phyloP scores from a whole-genome alignment of 1,140 invertebrate species.

The Drosophila murphyi region DNA sequence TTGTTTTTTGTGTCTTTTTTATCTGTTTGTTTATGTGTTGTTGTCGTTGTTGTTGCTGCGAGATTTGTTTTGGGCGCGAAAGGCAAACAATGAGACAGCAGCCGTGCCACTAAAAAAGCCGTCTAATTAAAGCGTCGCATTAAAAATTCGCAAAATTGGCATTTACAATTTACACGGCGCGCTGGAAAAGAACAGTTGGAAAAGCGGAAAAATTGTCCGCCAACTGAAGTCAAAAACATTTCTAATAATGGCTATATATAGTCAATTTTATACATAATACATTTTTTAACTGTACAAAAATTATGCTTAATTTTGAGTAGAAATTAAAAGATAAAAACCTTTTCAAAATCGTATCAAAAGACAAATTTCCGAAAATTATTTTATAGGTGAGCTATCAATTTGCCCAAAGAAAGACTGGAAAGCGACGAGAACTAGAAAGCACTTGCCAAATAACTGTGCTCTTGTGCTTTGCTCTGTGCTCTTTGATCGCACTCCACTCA shows the following conservation, averaged over 20 bases:
- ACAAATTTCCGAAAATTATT: too few species aligned
- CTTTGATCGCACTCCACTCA: neutral
- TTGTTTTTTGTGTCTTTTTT: constrained; percentile 27
- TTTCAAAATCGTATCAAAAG: too few species aligned
- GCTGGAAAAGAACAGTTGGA: neutral
- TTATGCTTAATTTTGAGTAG: neutral
- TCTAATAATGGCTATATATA: neutral
- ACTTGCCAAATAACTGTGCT: constrained; percentile 11
- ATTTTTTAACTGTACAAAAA: neutral
- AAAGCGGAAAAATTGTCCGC: neutral
- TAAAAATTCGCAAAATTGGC: constrained; percentile 67
- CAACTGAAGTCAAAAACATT: neutral
- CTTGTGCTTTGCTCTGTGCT: too few species aligned
- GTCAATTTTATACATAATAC: neutral
- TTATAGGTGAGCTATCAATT: too few species aligned
- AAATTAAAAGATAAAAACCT: too few species aligned
- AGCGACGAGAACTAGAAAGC: constrained; percentile 1
- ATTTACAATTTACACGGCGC: constrained; percentile 25
- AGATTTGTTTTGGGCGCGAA: constrained; percentile 26
- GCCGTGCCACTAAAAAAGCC: constrained; percentile 43
- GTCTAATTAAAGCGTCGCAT: constrained; percentile 74
- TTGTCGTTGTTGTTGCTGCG: constrained; percentile 35
- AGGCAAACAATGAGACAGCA: constrained; percentile 18
- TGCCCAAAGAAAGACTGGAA: neutral
- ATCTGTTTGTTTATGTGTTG: neutral